phyloP scores from a whole-genome alignment of 2,888 invertebrate genomes.

The Synanthedon myopaeformis region DNA sequence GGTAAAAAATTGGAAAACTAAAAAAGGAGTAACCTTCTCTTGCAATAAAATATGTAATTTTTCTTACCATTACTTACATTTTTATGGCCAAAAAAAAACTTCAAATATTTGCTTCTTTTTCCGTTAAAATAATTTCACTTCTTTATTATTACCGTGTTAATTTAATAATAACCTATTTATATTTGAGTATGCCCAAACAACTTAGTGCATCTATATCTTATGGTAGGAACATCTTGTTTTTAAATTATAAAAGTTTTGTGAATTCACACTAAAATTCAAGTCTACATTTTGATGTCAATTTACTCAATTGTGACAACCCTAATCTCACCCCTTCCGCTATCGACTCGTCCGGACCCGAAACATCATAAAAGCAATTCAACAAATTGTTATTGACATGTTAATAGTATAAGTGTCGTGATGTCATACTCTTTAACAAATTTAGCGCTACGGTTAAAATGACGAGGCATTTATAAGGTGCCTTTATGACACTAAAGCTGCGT shows the following conservation, averaged over 20 bases:
- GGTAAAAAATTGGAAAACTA: not conserved
- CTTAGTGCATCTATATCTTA: too few relatives aligned
- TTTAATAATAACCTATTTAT: too few relatives aligned
- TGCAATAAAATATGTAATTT: too few relatives aligned
- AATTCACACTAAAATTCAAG: not conserved
- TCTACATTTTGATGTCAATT: not conserved
- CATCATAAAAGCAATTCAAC: slow-evolving; percentile 61
- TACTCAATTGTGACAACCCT: slow-evolving; percentile 30
- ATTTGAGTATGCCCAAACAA: too few relatives aligned
- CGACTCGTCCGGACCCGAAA: slow-evolving; percentile 33
- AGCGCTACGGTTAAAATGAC: not conserved
- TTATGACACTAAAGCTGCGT: slow-evolving; percentile 1
- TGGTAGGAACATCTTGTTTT: too few relatives aligned
- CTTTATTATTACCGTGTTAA: too few relatives aligned
- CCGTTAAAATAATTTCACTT: too few relatives aligned
- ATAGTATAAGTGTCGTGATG: slow-evolving; percentile 43
- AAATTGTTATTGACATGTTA: slow-evolving; percentile 68
- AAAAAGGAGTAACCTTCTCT: too few relatives aligned
- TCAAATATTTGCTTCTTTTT: too few relatives aligned
- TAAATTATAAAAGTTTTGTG: too few relatives aligned
- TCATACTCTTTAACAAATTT: slow-evolving; percentile 10
- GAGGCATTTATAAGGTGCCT: slow-evolving; percentile 1
- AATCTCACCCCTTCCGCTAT: slow-evolving; percentile 37
- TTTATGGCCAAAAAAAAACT: too few relatives aligned
- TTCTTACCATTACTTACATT: too few relatives aligned